phyloP scores from a whole-genome alignment of 2,888 invertebrate species.

The Achlya flavicornis region DNA sequence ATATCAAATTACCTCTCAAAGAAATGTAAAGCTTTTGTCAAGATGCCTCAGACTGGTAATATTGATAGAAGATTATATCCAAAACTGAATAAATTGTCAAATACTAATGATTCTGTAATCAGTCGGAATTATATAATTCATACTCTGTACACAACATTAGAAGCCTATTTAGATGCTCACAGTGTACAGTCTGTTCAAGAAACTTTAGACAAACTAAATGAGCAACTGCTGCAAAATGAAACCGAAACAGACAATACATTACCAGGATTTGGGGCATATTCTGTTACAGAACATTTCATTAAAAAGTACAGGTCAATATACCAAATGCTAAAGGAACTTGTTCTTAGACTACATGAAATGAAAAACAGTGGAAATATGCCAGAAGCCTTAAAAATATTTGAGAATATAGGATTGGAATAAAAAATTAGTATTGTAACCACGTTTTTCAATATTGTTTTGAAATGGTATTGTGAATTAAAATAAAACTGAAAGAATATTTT shows the following conservation, averaged over 20 bases:
- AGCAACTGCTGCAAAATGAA: slow-evolving; percentile 36
- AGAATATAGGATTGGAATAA: background rate
- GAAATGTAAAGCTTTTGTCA: slow-evolving; percentile 32
- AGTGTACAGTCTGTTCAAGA: slow-evolving; percentile 60
- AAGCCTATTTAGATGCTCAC: slow-evolving; percentile 68
- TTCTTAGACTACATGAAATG: slow-evolving; percentile 42
- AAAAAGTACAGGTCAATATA: slow-evolving; percentile 63
- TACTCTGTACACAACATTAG: slow-evolving; percentile 57
- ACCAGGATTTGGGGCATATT: slow-evolving; percentile 45
- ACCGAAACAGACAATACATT: slow-evolving; percentile 22
- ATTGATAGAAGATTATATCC: slow-evolving; percentile 33
- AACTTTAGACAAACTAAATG: slow-evolving; percentile 57
- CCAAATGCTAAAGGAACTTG: slow-evolving; percentile 53
- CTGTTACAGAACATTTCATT: slow-evolving; percentile 59
- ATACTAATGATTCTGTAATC: slow-evolving; percentile 18
- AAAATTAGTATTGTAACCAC: background rate
- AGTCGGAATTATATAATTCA: slow-evolving; percentile 53
- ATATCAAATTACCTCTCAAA: slow-evolving; percentile 47
- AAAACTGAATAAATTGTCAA: slow-evolving; percentile 39
- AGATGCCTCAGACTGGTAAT: slow-evolving; percentile 11
- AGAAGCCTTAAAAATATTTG: slow-evolving; percentile 54
- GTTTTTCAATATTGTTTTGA: no score
- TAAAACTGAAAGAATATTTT: no score
- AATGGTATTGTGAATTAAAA: no score
- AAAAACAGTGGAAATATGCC: slow-evolving; percentile 45